Percentiles rank a stretch among this genome's conserved stretches.
These are phyloP conservation scores for Lucilia sericata DNA, from an alignment of 1,140 invertebrate species.

Conservation along the genomic window DNA sequence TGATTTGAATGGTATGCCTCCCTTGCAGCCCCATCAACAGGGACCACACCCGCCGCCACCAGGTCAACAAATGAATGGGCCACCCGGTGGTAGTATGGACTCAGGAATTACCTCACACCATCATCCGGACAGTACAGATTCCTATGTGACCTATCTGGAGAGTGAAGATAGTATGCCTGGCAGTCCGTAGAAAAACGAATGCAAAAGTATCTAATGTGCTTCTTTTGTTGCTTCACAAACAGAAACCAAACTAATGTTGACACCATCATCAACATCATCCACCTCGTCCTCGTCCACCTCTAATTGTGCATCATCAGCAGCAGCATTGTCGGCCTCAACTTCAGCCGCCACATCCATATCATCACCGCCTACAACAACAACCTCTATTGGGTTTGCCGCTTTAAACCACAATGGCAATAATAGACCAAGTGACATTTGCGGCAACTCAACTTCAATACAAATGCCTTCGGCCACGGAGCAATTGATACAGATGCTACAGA, in stretches of 20 bases:
- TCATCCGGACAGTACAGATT: constrained; percentile 86
- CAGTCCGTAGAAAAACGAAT: constrained; percentile 72
- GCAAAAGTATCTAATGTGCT: constrained; percentile 66
- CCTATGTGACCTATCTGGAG: constrained; percentile 90
- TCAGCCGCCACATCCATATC: constrained; percentile 63
- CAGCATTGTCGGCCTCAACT: constrained; percentile 55
- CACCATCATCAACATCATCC: constrained; percentile 60
- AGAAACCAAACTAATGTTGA: constrained; percentile 66
- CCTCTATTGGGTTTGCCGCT: not conserved
- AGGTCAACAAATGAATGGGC: constrained; percentile 72
- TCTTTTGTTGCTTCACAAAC: constrained; percentile 65
- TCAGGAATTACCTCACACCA: constrained; percentile 69
- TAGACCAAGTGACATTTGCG: constrained; percentile 40
- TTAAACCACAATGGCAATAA: constrained; percentile 46
- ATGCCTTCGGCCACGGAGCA: constrained; percentile 64
- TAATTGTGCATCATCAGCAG: constrained; percentile 49
- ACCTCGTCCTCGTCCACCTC: constrained; percentile 64
- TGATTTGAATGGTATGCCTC: constrained; percentile 76
- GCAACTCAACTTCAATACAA: constrained; percentile 43
- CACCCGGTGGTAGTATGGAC: constrained; percentile 65
- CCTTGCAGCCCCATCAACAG: constrained; percentile 67
- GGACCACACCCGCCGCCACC: constrained; percentile 73
- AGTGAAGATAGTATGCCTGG: constrained; percentile 83
- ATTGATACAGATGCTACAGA: constrained; percentile 65
- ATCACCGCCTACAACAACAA: constrained; percentile 58